These are phyloP conservation scores for Archegozetes longisetosus DNA, from an alignment of 1,140 invertebrate genomes.

Conservation along the genomic window DNA sequence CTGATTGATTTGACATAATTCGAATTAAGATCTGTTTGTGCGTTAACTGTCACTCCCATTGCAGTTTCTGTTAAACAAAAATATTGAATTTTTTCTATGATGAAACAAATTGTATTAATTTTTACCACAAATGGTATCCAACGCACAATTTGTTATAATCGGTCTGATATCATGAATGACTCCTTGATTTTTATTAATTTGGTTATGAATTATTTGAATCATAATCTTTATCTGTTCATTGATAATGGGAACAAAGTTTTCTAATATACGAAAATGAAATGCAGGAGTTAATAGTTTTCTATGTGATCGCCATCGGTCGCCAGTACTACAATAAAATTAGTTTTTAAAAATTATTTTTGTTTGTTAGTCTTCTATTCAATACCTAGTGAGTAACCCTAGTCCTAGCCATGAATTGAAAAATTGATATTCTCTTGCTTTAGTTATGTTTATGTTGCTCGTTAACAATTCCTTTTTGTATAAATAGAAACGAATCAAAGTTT, in stretches of 20 bases:
- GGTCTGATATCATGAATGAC: constrained; percentile 45
- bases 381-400: constrained; percentile 55
- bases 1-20: constrained; percentile 48
- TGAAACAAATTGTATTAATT: not conserved
- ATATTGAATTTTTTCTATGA: not conserved
- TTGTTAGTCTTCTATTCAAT: no score
- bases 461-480: constrained; percentile 26
- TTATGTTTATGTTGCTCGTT: constrained; percentile 53
- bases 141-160: constrained; percentile 56
- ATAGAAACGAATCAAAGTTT: no score
- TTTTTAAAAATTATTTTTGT: no score
- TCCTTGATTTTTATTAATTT: not conserved
- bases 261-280: constrained; percentile 38
- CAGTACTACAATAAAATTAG: constrained; percentile 19
- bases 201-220: constrained; percentile 27
- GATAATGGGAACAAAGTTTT: constrained; percentile 36
- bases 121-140: constrained; percentile 66
- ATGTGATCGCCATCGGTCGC: constrained; percentile 32
- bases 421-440: constrained; percentile 55
- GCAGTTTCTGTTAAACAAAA: constrained; percentile 26
- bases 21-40: constrained; percentile 33
- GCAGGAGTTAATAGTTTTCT: constrained; percentile 37
- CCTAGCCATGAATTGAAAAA: constrained; percentile 62
- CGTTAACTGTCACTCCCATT: not conserved
- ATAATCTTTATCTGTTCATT: constrained; percentile 33